Base-by-base conservation (phyloP, 2,888 invertebrate species). In the Anthoptus insignis region DNA sequence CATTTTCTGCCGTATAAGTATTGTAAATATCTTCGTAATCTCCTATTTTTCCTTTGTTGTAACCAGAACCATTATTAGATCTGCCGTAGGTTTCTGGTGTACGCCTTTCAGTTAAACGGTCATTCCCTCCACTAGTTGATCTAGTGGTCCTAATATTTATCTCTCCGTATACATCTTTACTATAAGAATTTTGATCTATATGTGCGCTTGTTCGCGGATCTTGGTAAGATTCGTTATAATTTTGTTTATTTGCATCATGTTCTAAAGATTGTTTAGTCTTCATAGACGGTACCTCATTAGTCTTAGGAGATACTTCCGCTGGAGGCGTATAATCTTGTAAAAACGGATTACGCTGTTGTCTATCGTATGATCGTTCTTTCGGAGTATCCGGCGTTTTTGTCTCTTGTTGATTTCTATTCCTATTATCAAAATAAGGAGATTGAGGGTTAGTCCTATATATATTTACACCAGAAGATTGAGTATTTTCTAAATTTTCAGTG, bases 51-150 rank as follows among this genome's bases (percentile, higher is more conserved):
- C 83, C 86, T 71, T 88, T 91, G 61, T 79, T 82, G 66, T 91
- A 88, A 9, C 87, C 81, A 11, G 83, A 90, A 83, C 92, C 94
- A 72, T 88, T 83, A 42, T 86, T 87, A 37, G 96, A 95, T 69
- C 97, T 91, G 1, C 97, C 97, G 78, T 97, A 97, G 11, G 97
- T 96, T 78, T 97, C 97, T 0, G 97, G 97, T 0, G 97, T 97
- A 72, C 97, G 94, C 73, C 97, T 94, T 81, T 97, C 97, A 22
- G 93, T 84, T 39, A 92, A 76, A 57, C 91, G 80, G 70, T 93
- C 93, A 69, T 87, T 90, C 0, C 82, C 75, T 49, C 78, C 77
- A 76, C 77, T 84, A 14, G 80, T 81, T 3, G 82, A 70, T 75
- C 85, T 86, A 8, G 78, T 73, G 70, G 82, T 83, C n/a, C 56